A percentile compares a stretch with the other conserved stretches of the same genome.
Evolutionary conservation across 2,888 invertebrate species (phyloP).

Genomic region (Gonocerus acuteangulatus): DNA sequence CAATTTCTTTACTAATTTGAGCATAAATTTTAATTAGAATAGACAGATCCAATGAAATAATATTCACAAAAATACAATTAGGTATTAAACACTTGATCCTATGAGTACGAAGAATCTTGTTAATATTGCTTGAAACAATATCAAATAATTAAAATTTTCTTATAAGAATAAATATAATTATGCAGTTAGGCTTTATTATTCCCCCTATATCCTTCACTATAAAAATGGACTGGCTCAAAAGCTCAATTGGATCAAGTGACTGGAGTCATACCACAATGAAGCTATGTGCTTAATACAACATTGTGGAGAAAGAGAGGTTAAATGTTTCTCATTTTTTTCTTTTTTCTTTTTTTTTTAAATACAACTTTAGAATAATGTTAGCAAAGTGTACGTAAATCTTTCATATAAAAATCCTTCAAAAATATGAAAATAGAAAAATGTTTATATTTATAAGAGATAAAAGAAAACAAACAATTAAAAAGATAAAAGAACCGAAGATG

Average conservation of each 20-base stretch:
- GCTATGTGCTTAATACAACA: background rate
- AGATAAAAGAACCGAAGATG: background rate
- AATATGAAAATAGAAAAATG: conserved; percentile 13
- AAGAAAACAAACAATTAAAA: background rate
- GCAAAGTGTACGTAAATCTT: conserved; percentile 4
- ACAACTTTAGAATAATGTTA: background rate
- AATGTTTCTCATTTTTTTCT: background rate
- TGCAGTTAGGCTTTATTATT: conserved; percentile 6
- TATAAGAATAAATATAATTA: background rate
- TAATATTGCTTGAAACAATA: too few relatives aligned
- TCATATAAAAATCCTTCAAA: conserved; percentile 11
- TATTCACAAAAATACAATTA: conserved; percentile 3
- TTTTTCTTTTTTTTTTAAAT: background rate
- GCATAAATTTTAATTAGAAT: conserved; percentile 22
- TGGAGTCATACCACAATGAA: background rate
- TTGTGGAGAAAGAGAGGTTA: conserved; percentile 1
- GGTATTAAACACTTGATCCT: too few relatives aligned
- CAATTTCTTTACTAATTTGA: conserved; percentile 21
- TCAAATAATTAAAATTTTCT: too few relatives aligned
- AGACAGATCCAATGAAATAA: conserved; percentile 13
- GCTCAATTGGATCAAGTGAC: conserved; percentile 12
- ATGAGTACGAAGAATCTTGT: too few relatives aligned
- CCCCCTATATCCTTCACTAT: background rate
- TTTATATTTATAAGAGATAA: too few relatives aligned
- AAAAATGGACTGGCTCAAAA: background rate